A percentile compares a stretch with the other conserved stretches of the same genome.
These are phyloP conservation scores for Tichodroma muraria DNA, from an alignment of 2,113 vertebrate genomes.

Conservation along the genomic window DNA sequence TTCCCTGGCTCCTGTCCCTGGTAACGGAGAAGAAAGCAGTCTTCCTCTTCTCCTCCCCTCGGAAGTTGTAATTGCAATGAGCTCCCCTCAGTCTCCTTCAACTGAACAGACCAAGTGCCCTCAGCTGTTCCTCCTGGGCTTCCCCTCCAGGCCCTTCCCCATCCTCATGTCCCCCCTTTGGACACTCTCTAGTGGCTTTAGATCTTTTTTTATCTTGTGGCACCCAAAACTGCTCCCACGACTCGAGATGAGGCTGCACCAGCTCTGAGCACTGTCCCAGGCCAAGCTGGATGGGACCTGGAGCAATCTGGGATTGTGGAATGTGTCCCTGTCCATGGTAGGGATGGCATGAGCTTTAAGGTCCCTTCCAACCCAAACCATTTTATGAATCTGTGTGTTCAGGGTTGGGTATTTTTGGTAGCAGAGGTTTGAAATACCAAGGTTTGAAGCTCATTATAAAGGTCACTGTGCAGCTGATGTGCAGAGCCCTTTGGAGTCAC, in stretches of 20 bases:
- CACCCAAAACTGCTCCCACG: not conserved
- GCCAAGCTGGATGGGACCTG: fast-evolving
- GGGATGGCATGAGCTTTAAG: not conserved
- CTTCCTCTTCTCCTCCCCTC: not conserved
- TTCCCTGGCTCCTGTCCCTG: not conserved
- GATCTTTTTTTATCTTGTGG: not conserved
- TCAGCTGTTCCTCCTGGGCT: not conserved
- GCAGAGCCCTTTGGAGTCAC: not conserved
- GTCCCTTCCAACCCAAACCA: not conserved
- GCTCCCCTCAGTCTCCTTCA: not conserved
- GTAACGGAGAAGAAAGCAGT: not conserved
- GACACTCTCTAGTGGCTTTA: not conserved
- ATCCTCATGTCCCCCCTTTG: not conserved
- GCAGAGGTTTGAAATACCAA: not conserved
- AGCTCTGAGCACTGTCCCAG: not conserved
- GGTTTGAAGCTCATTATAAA: not conserved
- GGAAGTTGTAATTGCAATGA: not conserved
- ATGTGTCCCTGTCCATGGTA: not conserved
- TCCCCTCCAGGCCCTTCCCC: not conserved
- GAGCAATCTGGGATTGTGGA: not conserved
- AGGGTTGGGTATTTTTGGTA: not conserved
- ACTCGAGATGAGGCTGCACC: not conserved
- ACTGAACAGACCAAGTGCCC: not conserved
- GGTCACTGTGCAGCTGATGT: not conserved
- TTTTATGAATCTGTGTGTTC: not conserved